These are phyloP conservation scores for Crotalus viridis DNA, from an alignment of 2,113 vertebrate genomes.

Conservation along the genomic window DNA sequence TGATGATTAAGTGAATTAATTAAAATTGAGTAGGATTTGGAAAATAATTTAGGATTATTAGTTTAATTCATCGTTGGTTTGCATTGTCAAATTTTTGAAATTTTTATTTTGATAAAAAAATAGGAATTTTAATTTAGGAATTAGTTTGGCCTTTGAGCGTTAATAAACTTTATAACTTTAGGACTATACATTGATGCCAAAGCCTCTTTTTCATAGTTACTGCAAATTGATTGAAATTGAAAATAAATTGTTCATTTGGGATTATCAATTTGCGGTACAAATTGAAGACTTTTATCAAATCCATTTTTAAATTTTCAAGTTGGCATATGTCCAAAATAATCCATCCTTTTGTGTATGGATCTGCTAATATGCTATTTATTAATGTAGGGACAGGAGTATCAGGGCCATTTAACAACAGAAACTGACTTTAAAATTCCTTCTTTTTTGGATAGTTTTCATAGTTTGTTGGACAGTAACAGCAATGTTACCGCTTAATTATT, in stretches of 20 bases:
- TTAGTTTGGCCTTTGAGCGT: not conserved
- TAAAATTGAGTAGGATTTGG: not conserved
- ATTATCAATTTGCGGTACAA: not conserved
- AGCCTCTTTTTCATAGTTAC: not conserved
- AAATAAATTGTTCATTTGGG: not conserved
- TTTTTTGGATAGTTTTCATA: not conserved
- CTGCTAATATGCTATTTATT: not conserved
- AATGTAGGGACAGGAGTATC: not conserved
- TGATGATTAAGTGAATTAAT: not conserved
- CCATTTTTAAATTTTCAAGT: not conserved
- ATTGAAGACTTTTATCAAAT: not conserved
- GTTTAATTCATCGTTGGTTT: not conserved
- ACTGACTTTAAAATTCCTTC: not conserved
- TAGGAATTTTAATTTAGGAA: not conserved
- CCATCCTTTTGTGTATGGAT: not conserved
- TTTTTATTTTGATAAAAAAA: not conserved
- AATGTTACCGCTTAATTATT: not conserved
- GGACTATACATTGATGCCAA: not conserved
- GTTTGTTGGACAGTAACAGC: not conserved
- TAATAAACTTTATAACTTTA: not conserved
- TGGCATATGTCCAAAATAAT: not conserved
- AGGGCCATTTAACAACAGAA: not conserved
- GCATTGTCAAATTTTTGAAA: not conserved
- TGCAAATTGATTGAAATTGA: not conserved
- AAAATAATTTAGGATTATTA: not conserved